These are phyloP conservation scores for Psilopsiagon aurifrons DNA, from an alignment of 2,113 vertebrate species.

Conservation along the genomic window DNA sequence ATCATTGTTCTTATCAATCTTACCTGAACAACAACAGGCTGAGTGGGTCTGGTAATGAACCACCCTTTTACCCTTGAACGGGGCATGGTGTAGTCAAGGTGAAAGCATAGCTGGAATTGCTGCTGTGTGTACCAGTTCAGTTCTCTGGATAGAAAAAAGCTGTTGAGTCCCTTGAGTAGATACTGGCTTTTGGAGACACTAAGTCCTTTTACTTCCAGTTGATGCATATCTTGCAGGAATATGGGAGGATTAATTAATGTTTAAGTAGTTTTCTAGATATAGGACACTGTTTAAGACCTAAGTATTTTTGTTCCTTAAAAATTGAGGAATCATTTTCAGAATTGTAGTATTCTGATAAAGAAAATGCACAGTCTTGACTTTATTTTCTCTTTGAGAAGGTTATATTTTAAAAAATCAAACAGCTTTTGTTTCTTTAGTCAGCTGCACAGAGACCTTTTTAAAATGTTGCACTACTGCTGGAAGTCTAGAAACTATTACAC, in stretches of 20 bases:
- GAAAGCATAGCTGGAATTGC: not conserved
- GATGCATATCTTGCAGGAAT: conserved; percentile 33
- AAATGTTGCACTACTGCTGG: not conserved
- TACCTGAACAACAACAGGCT: not conserved
- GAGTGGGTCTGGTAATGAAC: not conserved
- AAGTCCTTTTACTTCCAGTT: conserved; percentile 19
- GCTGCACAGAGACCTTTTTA: not conserved
- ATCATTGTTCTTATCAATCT: not conserved
- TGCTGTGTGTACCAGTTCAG: not conserved
- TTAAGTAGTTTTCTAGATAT: conserved; percentile 9
- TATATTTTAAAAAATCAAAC: not conserved
- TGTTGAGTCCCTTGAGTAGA: conserved; percentile 13
- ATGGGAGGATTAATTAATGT: conserved; percentile 41
- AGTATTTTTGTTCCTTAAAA: not conserved
- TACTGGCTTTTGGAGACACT: conserved; percentile 9
- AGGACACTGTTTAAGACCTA: not conserved
- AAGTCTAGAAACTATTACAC: conserved; percentile 8
- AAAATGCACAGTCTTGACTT: not conserved
- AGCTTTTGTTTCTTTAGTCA: not conserved
- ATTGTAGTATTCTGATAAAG: not conserved
- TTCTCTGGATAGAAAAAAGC: not conserved
- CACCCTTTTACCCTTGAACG: not conserved
- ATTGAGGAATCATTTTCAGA: not conserved
- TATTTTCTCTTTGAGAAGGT: not conserved
- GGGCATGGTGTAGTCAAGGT: not conserved